These are phyloP conservation scores for Hyaena hyaena DNA, from an alignment of 2,113 vertebrate species.

Conservation along the genomic window DNA sequence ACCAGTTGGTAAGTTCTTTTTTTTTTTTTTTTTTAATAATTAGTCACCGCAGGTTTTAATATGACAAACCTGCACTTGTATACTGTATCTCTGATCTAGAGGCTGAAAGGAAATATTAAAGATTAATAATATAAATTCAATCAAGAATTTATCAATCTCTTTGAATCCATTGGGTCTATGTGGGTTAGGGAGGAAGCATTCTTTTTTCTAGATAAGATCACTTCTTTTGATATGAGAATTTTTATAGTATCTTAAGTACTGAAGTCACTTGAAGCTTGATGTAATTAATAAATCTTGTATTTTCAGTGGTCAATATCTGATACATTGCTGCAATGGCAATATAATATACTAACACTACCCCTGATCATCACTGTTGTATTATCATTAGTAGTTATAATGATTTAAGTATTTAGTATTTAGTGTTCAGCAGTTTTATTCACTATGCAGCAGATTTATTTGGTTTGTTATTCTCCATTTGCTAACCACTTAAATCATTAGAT, in stretches of 20 bases:
- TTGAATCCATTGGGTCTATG: not conserved
- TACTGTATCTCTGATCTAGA: not conserved
- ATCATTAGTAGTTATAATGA: not conserved
- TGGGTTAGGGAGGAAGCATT: not conserved
- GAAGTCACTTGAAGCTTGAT: not conserved
- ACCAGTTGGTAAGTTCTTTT: slow-evolving; percentile 92
- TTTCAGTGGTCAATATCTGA: not conserved
- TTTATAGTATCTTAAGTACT: not conserved
- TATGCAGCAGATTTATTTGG: not conserved
- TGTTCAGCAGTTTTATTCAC: not conserved
- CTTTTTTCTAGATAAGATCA: not conserved
- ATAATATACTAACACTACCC: not conserved
- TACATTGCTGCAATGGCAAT: not conserved
- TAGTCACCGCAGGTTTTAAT: not conserved
- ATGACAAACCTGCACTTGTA: not conserved
- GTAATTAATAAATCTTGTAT: not conserved
- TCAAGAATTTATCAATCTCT: not conserved
- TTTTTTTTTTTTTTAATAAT: not conserved
- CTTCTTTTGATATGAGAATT: not conserved
- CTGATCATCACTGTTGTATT: not conserved
- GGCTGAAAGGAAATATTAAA: not conserved
- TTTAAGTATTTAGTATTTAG: not conserved
- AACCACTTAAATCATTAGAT: not conserved
- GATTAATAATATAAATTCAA: not conserved
- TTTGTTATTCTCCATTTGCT: not conserved